Percentiles rank a stretch among this genome's conserved stretches.
phyloP scores from a whole-genome alignment of 2,888 invertebrate species.

The Marronus borbonicus region DNA sequence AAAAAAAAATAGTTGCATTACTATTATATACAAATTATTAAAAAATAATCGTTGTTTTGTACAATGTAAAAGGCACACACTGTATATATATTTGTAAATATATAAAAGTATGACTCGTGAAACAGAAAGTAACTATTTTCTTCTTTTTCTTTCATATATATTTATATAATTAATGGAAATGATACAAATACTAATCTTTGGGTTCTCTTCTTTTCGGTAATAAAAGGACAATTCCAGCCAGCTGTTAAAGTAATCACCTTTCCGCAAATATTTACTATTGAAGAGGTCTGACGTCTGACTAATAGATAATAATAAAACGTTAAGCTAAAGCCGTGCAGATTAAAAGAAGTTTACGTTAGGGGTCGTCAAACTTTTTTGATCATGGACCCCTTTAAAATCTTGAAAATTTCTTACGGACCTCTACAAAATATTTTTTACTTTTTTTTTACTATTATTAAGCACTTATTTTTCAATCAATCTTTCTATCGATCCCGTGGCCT shows the following conservation, averaged over 20 bases:
- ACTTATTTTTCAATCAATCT: too few relatives aligned
- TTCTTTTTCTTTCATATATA: conserved; percentile 1
- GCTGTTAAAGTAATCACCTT: neutral
- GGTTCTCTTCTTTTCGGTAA: conserved; percentile 40
- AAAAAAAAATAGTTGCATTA: conserved; percentile 47
- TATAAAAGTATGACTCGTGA: conserved; percentile 39
- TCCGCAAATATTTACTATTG: neutral
- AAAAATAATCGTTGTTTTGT: conserved; percentile 60
- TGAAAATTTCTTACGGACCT: too few relatives aligned
- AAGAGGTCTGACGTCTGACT: too few relatives aligned
- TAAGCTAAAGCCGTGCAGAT: too few relatives aligned
- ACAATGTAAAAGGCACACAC: conserved; percentile 66
- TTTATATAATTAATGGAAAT: conserved; percentile 36
- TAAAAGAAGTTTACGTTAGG: too few relatives aligned
- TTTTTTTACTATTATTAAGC: too few relatives aligned
- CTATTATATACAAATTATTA: conserved; percentile 52
- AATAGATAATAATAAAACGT: too few relatives aligned
- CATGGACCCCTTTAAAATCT: too few relatives aligned
- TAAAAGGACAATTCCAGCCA: conserved; percentile 1
- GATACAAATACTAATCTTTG: conserved; percentile 49
- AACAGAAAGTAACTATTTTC: conserved; percentile 26
- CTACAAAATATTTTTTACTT: too few relatives aligned
- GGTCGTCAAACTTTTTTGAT: too few relatives aligned
- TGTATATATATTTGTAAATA: conserved; percentile 55
- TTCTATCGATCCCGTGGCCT: too few relatives aligned